Evolutionary conservation across 2,797 vertebrate genomes (phyloP).

Genomic region (Lutjanus argentimaculatus): DNA sequence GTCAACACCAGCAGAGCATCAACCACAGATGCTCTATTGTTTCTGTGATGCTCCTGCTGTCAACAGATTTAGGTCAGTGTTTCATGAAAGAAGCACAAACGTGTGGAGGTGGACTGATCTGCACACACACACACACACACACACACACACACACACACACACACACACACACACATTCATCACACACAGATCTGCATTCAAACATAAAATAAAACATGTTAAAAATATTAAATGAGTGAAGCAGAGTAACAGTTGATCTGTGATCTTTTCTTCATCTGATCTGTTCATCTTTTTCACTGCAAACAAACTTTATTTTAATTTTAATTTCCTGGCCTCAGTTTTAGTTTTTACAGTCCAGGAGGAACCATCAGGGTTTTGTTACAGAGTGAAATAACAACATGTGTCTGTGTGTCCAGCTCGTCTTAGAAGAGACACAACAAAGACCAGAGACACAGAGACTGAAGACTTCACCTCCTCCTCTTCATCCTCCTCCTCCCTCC

Average conservation of each 20-base stretch:
- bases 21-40: conserved; percentile 46
- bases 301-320: not conserved
- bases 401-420: conserved; percentile 22
- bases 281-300: not conserved
- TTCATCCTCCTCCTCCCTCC: not conserved
- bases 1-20: too few species aligned
- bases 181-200: too few species aligned
- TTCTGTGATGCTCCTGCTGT: not conserved
- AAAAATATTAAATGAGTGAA: not conserved
- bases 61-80: conserved; percentile 51
- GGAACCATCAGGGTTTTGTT: not conserved
- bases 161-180: too few species aligned
- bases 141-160: too few species aligned
- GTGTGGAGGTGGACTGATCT: conserved; percentile 34
- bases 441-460: conserved; percentile 2
- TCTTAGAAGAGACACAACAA: not conserved
- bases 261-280: not conserved
- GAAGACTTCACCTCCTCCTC: conserved; percentile 6
- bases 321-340: not conserved
- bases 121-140: too few species aligned
- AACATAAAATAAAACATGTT: not conserved
- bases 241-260: not conserved
- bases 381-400: not conserved
- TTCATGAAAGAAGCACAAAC: conserved; percentile 36
- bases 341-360: not conserved